Base-by-base conservation (phyloP, 1,140 invertebrate species). In the Brachionus angularis region DNA sequence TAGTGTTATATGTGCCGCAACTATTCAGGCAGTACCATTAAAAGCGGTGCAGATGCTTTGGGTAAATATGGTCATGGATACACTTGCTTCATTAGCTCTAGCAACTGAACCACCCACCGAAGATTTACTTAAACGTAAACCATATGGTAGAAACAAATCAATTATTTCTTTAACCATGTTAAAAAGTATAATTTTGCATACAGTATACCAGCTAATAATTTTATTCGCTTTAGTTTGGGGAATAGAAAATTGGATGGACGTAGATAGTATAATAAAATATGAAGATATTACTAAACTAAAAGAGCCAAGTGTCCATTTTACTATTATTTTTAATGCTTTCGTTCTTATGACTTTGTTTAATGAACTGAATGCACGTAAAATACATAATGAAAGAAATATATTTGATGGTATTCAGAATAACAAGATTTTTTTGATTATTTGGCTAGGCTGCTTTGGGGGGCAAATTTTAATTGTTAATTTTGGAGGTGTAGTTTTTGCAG, bases 291-390 rank as follows among this genome's bases (percentile, higher is more conserved):
- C 74, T 33, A 86, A 87, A 76, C 82, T 88, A 23, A 88, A 88
- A 16, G 2, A n/a, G 29, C 92, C 93, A 34, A 89, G 91, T 42
- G 88, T 93, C 83, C 96, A 99, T 84, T 98, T 98, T 83, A 99
- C 96, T 8, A 89, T 98, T 77, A 96, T 98, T 78, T 99, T 99
- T 85, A 99, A 99, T 84, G 91, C 93, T 16, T 98, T 99, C 84
- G 96, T 99, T 55, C 94, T 98, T 91, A 99, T 98, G 96, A 99
- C 96, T 18, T 85, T 99, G 34, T 98, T 97, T 85, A 99, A 98
- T 86, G 96, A 98, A 85, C 93, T 99, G 78, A 99, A 98, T 85
- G 92, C 95, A 47, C 86, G 96, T 76, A 98, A 98, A 87, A 98
- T 99, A 78, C 95, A 98, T 84, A 95, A 95, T 71, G 93, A 98